Base-by-base conservation (phyloP, 2,797 vertebrate species). In the Notamacropus eugenii region DNA sequence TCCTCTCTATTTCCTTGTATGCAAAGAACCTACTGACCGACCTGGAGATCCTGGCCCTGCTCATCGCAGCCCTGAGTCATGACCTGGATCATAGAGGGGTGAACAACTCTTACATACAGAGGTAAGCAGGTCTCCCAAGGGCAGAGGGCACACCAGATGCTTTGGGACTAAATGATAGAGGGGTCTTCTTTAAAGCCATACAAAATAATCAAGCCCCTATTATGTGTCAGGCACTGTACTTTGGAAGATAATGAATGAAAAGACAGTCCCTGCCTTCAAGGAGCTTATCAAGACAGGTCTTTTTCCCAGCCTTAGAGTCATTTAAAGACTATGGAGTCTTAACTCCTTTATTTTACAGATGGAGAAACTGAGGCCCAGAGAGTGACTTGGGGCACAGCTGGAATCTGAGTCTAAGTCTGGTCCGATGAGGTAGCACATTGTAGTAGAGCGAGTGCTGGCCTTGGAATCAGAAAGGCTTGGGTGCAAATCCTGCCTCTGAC, bases 51-150 rank as follows among this genome's bases (percentile, higher is more conserved):
- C 98, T 99, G 91, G 99, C 99, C 29, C 98, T 99, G 98, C 99
- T 99, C 98, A 99, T 99, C 29, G 99, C 99, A 5, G 99, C 99
- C 0, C 98, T 99, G 91, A 99, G 99, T 98, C 99, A 99, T 1
- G 99, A 99, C 97, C 97, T 99, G 98, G 99, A 99, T 98, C 99
- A 99, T 98, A 98, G 99, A 91, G 99, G 99, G n/a, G 99, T 99
- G 98, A 99, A 99, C 98, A 99, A 99, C 98, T 99, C 99, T 19
- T 99, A 99, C 97, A 99, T 99, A 96, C 99, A 99, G 97, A 99
- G 99, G 99, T 99, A 97, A 98, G 98, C 0, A 0, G 2, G 0
- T 34, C 90, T 9, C 74, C 46, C 29, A 1, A 40, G 54, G 0
- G 31, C 58, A 59, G 4, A 31, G 58, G 29, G 62, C n/a, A 82